Evolutionary conservation across 2,797 vertebrate genomes (phyloP), one percentile per base, ranked within the genome.

Genomic region (Cryptoblepharus egeriae): DNA sequence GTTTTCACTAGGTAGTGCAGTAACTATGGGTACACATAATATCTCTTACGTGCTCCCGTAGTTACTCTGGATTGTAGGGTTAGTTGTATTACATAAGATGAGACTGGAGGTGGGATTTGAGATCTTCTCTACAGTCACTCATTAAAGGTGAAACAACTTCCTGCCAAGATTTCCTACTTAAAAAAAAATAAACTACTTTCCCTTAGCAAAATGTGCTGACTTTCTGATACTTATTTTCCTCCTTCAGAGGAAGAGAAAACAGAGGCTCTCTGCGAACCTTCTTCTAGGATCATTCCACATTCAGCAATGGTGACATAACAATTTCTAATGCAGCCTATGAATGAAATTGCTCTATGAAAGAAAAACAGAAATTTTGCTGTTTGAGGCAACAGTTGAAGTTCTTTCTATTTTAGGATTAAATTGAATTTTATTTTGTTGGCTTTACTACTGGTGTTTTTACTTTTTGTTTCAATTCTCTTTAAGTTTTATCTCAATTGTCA

Each of bases 141-240:
- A 67, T 35, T 32, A 78, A 73, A 83, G n/a, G 15, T 83, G 61
- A 26, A 57, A 64, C n/a, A 58, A 42, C 20, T 78, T 78, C 49
- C 61, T 67, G 69, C 60, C 5, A 45, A 28, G 15, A 61, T 37
- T 74, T 74, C 45, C 32, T 49, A 55, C 32, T 73, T 63, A 20
- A 16, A 39, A 13, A 42, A 13, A 15, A 16, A 4, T 35, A 49
- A 35, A 57, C 26, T 28, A 61, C 61, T 28, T 30, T 3, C 49
- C 11, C 22, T 65, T 35, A 57, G 61, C 61, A 75, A 30, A 57
- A 74, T 1, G 32, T 20, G 18, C 26, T 55, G n/a, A 37, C 4
- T 63, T 16, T 26, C 30, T 30, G 18, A 52, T 16, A 52, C 49
- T 18, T 79, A 26, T 12, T 7, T 3, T 55, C 45, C 16, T 12